phyloP scores from a whole-genome alignment of 2,888 invertebrate species.

The Scaptomyza flava region DNA sequence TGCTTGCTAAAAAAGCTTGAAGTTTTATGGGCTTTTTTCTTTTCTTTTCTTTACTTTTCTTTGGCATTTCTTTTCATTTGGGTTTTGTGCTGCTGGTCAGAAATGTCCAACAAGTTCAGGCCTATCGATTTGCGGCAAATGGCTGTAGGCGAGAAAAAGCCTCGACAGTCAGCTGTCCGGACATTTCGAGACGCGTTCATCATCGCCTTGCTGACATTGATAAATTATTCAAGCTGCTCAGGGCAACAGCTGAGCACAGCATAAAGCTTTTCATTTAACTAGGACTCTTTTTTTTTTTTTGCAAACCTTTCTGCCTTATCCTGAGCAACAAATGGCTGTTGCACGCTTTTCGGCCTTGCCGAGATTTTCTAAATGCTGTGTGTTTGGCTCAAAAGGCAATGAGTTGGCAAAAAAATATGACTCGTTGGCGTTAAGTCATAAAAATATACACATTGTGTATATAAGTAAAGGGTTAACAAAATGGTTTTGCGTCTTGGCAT shows the following conservation, averaged over 20 bases:
- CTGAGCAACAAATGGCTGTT: constrained; percentile 65
- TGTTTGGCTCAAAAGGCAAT: constrained; percentile 55
- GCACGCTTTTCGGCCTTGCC: constrained; percentile 42
- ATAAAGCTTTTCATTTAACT: constrained; percentile 13
- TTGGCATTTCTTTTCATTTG: constrained; percentile 4
- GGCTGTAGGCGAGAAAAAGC: background rate
- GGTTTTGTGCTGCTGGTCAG: constrained; percentile 3
- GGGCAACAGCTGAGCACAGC: constrained; percentile 52
- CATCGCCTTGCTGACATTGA: constrained; percentile 74
- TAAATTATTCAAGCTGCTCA: constrained; percentile 69
- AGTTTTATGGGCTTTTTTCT: constrained; percentile 72
- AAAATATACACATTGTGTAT: constrained; percentile 37
- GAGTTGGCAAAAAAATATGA: constrained; percentile 78
- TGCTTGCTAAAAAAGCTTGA: constrained; percentile 79
- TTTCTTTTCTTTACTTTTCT: constrained; percentile 12
- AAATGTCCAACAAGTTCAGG: constrained; percentile 62
- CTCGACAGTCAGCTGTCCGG: constrained; percentile 65
- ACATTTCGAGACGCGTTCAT: constrained; percentile 66
- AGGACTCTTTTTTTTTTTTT: constrained; percentile 3
- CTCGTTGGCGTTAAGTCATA: constrained; percentile 62
- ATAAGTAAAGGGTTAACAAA: constrained; percentile 49
- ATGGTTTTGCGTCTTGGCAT: constrained; percentile 49
- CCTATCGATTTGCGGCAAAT: constrained; percentile 64
- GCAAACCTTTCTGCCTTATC: constrained; percentile 8
- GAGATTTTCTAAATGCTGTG: constrained; percentile 53